Evolutionary conservation across 2,888 invertebrate species (phyloP), one percentile per base, ranked within the genome.

Genomic region (Platycnemis pennipes): DNA sequence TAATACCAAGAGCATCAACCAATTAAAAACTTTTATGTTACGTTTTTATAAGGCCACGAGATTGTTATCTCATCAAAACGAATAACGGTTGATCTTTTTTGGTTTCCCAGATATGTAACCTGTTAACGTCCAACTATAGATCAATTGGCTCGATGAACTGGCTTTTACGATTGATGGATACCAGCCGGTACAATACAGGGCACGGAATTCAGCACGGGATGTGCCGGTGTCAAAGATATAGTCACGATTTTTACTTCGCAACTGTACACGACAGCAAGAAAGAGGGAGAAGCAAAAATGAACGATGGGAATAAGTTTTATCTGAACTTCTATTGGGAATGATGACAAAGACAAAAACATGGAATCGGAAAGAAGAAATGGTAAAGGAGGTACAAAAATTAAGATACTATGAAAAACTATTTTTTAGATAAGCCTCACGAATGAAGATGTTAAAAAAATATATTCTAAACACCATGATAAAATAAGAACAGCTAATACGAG

Each of bases 111-210:
- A 77, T 77, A 77, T 37, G 53, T 89, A 26, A 56, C 56, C 89
- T 89, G 56, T 46, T 87, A 56, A 63, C 63, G 69, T 56, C 63
- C 42, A 44, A 56, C 26, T 44, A 56, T 69, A 63, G 63, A 91
- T 56, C 44, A 42, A 44, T 44, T 26, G 44, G 37, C n/a, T 56
- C 44, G 91, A 45, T 69, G 63, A n/a, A 63, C 37, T 69, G 63
- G 42, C 91, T 42, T 69, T 69, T 91, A 69, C 91, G 91, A 91
- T 91, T 69, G 91, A 91, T 91, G 91, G 53, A 91, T 63, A 91
- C 69, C 42, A 91, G 44, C 89, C 63, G 89, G 89, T 56, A 63
- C 56, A 53, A 89, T 89, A 89, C 56, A 56, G 26, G 56, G 37
- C 53, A 56, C 26, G 89, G 89, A 89, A 56, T 56, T 46, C 46